These are phyloP conservation scores for Dufourea novaeangliae DNA, from an alignment of 1,140 invertebrate genomes.

Conservation along the genomic window DNA sequence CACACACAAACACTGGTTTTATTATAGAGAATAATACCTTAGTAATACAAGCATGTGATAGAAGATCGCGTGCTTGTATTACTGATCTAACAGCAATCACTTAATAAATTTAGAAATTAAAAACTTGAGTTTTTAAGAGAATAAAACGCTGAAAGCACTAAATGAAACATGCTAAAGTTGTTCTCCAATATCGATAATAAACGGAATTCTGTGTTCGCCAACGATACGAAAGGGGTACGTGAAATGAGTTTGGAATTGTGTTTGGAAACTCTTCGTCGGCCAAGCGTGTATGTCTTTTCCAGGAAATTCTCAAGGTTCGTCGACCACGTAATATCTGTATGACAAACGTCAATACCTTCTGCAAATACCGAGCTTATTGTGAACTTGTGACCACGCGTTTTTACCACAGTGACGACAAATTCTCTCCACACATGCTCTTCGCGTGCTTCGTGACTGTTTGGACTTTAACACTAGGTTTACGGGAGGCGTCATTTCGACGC, in stretches of 20 bases:
- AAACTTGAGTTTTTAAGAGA: no score
- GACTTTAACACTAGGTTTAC: no score
- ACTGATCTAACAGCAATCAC: no score
- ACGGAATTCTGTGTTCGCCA: not conserved
- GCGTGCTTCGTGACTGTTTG: not conserved
- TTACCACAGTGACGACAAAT: slow-evolving; percentile 17
- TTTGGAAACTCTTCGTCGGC: slow-evolving; percentile 32
- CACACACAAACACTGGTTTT: no score
- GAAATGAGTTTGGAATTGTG: slow-evolving; percentile 35
- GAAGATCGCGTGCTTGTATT: no score
- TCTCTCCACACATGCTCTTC: slow-evolving; percentile 1
- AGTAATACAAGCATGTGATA: no score
- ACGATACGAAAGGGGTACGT: not conserved
- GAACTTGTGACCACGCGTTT: slow-evolving; percentile 42
- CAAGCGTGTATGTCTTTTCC: slow-evolving; percentile 29
- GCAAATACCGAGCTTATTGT: slow-evolving; percentile 54
- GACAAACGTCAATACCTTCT: slow-evolving; percentile 54
- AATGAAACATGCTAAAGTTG: not conserved
- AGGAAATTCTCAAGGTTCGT: slow-evolving; percentile 51
- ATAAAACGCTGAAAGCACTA: no score
- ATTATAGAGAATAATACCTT: no score
- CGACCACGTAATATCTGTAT: slow-evolving; percentile 56
- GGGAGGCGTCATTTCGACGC: no score
- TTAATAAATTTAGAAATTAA: no score
- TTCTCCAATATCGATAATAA: not conserved